Conservation (phyloP, 2,797 vertebrate genomes). For the Gymnothorax reevesii region DNA sequence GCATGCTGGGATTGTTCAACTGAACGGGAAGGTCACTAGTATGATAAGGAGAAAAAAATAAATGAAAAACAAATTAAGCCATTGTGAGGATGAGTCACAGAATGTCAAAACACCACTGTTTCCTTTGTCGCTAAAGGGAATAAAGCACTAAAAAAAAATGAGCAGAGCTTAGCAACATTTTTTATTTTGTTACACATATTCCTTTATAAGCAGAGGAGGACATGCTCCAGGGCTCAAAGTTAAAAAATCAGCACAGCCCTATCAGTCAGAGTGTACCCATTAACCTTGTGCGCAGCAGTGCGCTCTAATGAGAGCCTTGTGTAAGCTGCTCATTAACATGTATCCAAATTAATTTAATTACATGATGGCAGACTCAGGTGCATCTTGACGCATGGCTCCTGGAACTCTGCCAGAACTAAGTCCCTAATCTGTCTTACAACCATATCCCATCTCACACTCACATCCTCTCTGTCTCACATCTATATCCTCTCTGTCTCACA, state of each 20-base stretch:
- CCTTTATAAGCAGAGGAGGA: background rate
- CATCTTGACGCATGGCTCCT: conserved; percentile 35
- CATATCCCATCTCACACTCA: background rate
- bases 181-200: background rate
- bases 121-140: background rate
- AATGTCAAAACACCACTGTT: conserved; percentile 2
- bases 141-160: background rate
- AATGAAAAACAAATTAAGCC: conserved; percentile 3
- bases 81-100: background rate
- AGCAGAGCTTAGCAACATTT: background rate
- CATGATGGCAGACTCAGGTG: conserved; percentile 62
- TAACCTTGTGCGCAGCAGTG: conserved; percentile 61
- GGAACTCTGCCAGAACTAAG: conserved; percentile 28
- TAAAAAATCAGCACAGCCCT: conserved; percentile 27
- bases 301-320: conserved; percentile 59
- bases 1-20: background rate
- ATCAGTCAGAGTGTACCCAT: conserved; percentile 37
- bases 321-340: conserved; percentile 67
- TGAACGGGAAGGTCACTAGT: background rate
- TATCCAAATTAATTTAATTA: conserved; percentile 66
- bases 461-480: background rate
- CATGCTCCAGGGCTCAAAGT: conserved; percentile 14
- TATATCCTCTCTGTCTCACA: background rate
- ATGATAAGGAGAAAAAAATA: background rate
- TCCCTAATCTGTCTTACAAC: conserved; percentile 21